These are phyloP conservation scores for Tetanocera ferruginea DNA, from an alignment of 2,888 invertebrate genomes.

Conservation along the genomic window DNA sequence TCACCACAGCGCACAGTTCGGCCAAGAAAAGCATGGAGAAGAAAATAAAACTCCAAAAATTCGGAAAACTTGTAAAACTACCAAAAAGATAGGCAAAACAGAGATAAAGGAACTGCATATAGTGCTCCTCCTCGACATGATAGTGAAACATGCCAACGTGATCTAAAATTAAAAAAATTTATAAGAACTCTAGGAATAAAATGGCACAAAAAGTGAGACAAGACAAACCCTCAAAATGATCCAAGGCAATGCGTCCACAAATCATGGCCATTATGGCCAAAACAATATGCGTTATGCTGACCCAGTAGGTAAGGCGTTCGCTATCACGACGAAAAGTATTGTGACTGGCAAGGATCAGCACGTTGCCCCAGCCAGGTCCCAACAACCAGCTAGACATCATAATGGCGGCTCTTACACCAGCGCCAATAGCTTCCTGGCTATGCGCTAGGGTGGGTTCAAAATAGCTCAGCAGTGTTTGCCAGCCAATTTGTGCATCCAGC, in stretches of 20 bases:
- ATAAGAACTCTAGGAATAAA: not conserved
- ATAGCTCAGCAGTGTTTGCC: conserved; percentile 50
- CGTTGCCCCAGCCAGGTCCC: conserved; percentile 88
- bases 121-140: conserved; percentile 61
- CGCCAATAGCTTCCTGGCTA: conserved; percentile 45
- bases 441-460: conserved; percentile 51
- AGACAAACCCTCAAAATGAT: conserved; percentile 62
- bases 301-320: conserved; percentile 67
- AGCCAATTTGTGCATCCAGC: conserved; percentile 52
- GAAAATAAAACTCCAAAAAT: conserved; percentile 81
- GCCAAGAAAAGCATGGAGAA: conserved; percentile 82
- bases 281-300: conserved; percentile 59
- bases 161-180: conserved; percentile 48
- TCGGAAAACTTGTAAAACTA: conserved; percentile 58
- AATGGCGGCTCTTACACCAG: conserved; percentile 51
- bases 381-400: conserved; percentile 76
- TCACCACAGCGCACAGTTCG: conserved; percentile 83
- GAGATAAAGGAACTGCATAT: conserved; percentile 63
- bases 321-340: conserved; percentile 82
- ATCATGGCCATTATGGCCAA: conserved; percentile 59
- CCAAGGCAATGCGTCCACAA: conserved; percentile 62
- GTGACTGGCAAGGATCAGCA: conserved; percentile 86
- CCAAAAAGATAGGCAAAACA: conserved; percentile 63
- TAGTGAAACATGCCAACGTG: conserved; percentile 61
- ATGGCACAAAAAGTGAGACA: not conserved